These are phyloP conservation scores for Peromyscus nudipes DNA, from an alignment of 2,797 vertebrate genomes.

Conservation along the genomic window DNA sequence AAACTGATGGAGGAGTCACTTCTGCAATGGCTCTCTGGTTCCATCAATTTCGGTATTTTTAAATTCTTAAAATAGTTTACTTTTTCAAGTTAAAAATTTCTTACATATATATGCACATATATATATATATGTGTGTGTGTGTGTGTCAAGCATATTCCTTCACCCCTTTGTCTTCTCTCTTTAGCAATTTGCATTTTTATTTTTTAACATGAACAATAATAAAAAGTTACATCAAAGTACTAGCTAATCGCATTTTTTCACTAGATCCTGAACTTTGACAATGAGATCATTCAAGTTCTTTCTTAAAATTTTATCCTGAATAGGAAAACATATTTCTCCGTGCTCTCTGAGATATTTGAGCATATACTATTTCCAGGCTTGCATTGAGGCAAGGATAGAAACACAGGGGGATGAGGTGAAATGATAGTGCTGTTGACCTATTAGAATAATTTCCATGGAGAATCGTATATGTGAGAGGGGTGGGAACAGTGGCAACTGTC, in stretches of 20 bases:
- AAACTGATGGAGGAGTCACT: background rate
- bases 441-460: conserved; percentile 64
- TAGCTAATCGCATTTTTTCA: background rate
- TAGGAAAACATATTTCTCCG: conserved; percentile 39
- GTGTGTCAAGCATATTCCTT: background rate
- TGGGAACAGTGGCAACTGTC: background rate
- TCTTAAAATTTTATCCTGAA: conserved; percentile 30
- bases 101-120: background rate
- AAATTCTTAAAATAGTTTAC: background rate
- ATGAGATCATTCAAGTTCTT: background rate
- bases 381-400: background rate
- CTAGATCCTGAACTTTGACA: background rate
- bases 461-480: conserved; percentile 32
- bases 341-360: background rate
- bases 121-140: background rate
- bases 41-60: background rate
- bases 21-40: background rate
- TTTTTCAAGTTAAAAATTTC: background rate
- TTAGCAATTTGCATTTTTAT: conserved; percentile 1
- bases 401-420: background rate
- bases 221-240: background rate
- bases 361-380: background rate
- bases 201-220: background rate
- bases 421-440: background rate
- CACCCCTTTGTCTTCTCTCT: background rate